These are phyloP conservation scores for Zonitis immaculata DNA, from an alignment of 2,888 invertebrate genomes.

Conservation along the genomic window DNA sequence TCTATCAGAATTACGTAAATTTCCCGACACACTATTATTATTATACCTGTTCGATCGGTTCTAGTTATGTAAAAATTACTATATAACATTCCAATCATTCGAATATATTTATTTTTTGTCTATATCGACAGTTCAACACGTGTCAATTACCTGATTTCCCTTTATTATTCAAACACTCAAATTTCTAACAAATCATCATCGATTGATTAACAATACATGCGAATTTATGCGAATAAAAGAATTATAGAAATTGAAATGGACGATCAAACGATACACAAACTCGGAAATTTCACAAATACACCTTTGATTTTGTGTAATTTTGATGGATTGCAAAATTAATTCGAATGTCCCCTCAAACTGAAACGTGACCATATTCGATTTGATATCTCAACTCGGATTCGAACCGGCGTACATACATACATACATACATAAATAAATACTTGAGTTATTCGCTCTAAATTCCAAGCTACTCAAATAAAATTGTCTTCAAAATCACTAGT, in stretches of 20 bases:
- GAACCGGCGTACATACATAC: no score
- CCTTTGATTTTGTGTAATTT: no score
- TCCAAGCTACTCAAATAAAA: no score
- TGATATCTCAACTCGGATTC: no score
- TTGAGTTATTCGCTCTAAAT: no score
- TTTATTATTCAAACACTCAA: not conserved
- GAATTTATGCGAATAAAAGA: not conserved
- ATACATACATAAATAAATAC: no score
- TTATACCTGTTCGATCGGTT: not conserved
- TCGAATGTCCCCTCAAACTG: no score
- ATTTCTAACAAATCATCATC: not conserved
- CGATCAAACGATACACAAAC: no score
- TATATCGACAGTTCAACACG: not conserved
- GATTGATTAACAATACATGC: not conserved
- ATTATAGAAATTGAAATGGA: not conserved
- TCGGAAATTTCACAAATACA: no score
- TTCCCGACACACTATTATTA: not conserved
- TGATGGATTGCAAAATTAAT: no score
- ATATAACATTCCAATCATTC: not conserved
- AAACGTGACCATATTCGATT: no score
- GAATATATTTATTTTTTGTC: not conserved
- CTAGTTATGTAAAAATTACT: not conserved
- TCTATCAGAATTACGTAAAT: not conserved
- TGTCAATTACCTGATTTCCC: not conserved
- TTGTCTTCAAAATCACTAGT: no score